Evolutionary conservation across 1,140 invertebrate species (phyloP).

Genomic region (Campoletis sonorensis): DNA sequence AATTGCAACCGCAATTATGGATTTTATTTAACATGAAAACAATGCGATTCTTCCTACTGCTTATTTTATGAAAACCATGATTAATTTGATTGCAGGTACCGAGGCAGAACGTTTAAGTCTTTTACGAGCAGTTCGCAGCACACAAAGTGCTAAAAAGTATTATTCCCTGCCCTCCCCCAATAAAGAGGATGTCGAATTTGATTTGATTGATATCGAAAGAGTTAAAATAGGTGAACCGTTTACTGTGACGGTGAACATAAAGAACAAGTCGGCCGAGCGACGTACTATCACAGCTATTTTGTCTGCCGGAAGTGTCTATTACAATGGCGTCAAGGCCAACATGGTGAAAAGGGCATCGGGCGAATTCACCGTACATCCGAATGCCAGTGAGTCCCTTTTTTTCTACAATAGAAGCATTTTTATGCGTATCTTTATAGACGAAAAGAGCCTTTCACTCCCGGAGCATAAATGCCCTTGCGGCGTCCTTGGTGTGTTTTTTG

Average conservation of each 20-base stretch:
- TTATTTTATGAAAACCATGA: too few relatives aligned
- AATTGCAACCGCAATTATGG: too few relatives aligned
- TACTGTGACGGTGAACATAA: slow-evolving; percentile 80
- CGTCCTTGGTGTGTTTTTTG: background rate
- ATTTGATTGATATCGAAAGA: slow-evolving; percentile 82
- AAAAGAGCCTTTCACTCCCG: background rate
- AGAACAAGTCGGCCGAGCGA: slow-evolving; percentile 80
- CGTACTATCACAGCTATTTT: slow-evolving; percentile 81
- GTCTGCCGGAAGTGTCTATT: slow-evolving; percentile 84
- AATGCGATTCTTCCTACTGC: too few relatives aligned
- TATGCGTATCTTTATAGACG: too few relatives aligned
- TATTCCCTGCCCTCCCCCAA: slow-evolving; percentile 78
- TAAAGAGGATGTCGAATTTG: slow-evolving; percentile 82
- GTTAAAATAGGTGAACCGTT: slow-evolving; percentile 84
- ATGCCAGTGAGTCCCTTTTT: slow-evolving; percentile 73
- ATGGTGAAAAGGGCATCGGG: slow-evolving; percentile 83
- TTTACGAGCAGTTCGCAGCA: slow-evolving; percentile 82
- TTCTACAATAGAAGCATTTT: too few relatives aligned
- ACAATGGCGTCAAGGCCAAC: slow-evolving; percentile 84
- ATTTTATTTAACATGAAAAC: too few relatives aligned
- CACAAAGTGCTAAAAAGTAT: slow-evolving; percentile 81
- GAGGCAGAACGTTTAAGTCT: slow-evolving; percentile 82
- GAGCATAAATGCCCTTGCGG: background rate
- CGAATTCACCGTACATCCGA: slow-evolving; percentile 79
- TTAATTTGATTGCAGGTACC: slow-evolving; percentile 72